phyloP scores from a whole-genome alignment of 2,888 invertebrate genomes.

The Lasioglossum oenotherae region DNA sequence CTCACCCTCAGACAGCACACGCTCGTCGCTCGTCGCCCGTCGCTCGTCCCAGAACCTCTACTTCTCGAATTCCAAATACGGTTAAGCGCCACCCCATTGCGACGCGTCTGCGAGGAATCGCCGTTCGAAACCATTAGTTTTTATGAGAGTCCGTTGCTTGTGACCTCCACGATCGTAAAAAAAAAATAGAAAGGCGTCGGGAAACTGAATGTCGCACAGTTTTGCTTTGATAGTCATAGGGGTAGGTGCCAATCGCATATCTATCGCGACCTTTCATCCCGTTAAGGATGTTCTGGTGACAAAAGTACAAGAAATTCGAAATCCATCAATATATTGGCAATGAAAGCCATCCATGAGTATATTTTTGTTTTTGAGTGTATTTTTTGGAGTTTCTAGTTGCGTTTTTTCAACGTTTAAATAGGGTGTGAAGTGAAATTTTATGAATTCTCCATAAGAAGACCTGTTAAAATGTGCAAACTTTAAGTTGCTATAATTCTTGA shows the following conservation, averaged over 20 bases:
- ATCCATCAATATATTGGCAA: too few species aligned
- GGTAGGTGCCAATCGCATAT: not conserved
- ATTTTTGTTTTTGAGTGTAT: too few species aligned
- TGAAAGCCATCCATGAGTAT: too few species aligned
- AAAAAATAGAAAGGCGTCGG: not conserved
- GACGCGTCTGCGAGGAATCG: not conserved
- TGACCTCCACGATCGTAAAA: not conserved
- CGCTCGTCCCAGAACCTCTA: not conserved
- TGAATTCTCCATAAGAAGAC: too few species aligned
- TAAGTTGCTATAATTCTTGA: too few species aligned
- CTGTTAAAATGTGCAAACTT: too few species aligned
- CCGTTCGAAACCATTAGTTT: not conserved
- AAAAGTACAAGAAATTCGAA: too few species aligned
- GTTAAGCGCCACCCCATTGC: conserved; percentile 39
- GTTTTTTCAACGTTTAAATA: too few species aligned
- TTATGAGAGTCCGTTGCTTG: conserved; percentile 7
- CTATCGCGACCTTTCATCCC: not conserved
- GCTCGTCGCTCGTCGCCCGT: not conserved
- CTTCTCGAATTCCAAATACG: conserved; percentile 28
- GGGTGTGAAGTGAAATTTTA: too few species aligned
- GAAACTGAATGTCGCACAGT: not conserved
- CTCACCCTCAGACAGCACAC: conserved; percentile 16
- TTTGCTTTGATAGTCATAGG: not conserved
- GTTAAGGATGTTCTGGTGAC: too few species aligned
- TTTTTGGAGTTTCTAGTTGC: too few species aligned